Evolutionary conservation across 2,113 vertebrate species (phyloP).

Genomic region (Campylomormyrus tamandua): DNA sequence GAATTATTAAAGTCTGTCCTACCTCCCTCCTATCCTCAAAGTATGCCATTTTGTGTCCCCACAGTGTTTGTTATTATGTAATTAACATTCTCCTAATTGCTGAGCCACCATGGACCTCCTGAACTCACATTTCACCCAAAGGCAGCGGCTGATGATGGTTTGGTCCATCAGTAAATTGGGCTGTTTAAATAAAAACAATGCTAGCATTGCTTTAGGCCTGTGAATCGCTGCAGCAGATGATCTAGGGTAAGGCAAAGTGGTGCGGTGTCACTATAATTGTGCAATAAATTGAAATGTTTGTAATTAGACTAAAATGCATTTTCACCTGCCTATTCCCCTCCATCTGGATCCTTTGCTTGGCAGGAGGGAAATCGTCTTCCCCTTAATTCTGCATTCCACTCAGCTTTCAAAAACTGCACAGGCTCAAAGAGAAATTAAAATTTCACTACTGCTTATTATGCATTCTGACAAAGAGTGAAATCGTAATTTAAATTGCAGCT

Average conservation of each 20-base stretch:
- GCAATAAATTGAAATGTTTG: neutral
- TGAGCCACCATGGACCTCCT: neutral
- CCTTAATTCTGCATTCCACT: neutral
- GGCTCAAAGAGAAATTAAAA: slow-evolving; percentile 4
- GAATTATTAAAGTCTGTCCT: neutral
- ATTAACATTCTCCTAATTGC: slow-evolving; percentile 10
- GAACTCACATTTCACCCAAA: neutral
- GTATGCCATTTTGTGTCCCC: neutral
- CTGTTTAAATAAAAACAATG: neutral
- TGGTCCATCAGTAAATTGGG: slow-evolving; percentile 5
- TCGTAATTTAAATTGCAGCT: neutral
- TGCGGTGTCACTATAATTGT: too few relatives aligned
- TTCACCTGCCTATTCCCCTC: neutral
- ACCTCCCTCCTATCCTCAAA: neutral
- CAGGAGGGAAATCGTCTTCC: neutral
- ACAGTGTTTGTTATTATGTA: slow-evolving; percentile 10
- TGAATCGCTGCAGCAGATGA: neutral
- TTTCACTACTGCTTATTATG: neutral
- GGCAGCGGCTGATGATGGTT: neutral
- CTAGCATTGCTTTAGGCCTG: neutral
- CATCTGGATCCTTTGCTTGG: neutral
- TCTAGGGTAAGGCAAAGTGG: neutral
- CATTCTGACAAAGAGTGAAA: neutral
- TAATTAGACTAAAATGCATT: slow-evolving; percentile 5
- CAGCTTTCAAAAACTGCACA: neutral